These are phyloP conservation scores for Odontamblyopus rebecca DNA, from an alignment of 2,797 vertebrate genomes.

Conservation along the genomic window DNA sequence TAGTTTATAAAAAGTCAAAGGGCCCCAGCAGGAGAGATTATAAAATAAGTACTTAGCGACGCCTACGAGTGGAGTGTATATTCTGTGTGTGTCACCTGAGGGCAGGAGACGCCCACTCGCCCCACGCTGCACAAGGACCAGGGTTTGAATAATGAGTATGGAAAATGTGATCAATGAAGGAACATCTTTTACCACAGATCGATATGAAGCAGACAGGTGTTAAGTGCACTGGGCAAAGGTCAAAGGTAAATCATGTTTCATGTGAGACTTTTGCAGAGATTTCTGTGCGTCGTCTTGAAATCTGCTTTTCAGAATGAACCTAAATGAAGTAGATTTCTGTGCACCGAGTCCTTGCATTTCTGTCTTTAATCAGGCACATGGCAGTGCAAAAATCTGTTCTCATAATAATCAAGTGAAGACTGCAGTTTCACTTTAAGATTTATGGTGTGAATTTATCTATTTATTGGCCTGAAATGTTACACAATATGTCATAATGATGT, in stretches of 20 bases:
- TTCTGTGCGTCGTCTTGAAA: neutral
- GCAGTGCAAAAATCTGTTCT: neutral
- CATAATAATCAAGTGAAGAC: neutral
- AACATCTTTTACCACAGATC: neutral
- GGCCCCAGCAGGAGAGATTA: neutral
- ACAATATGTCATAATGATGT: too few relatives aligned
- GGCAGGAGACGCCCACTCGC: constrained; percentile 25
- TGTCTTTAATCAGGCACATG: neutral
- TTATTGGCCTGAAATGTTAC: too few relatives aligned
- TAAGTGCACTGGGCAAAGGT: neutral
- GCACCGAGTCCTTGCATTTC: neutral
- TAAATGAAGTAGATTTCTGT: neutral
- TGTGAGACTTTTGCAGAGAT: too few relatives aligned
- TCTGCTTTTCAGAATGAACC: too few relatives aligned
- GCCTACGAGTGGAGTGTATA: constrained; percentile 27
- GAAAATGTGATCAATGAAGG: neutral
- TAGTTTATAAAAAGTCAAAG: neutral
- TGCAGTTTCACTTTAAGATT: neutral
- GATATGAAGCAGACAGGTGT: neutral
- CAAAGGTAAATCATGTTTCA: too few relatives aligned
- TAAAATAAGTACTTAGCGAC: constrained; percentile 11
- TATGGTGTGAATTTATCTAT: too few relatives aligned
- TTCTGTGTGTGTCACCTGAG: constrained; percentile 19
- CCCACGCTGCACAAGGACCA: neutral
- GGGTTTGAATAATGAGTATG: neutral